Conservation (phyloP, 2,797 vertebrate species). For the Chrosomus eos region DNA sequence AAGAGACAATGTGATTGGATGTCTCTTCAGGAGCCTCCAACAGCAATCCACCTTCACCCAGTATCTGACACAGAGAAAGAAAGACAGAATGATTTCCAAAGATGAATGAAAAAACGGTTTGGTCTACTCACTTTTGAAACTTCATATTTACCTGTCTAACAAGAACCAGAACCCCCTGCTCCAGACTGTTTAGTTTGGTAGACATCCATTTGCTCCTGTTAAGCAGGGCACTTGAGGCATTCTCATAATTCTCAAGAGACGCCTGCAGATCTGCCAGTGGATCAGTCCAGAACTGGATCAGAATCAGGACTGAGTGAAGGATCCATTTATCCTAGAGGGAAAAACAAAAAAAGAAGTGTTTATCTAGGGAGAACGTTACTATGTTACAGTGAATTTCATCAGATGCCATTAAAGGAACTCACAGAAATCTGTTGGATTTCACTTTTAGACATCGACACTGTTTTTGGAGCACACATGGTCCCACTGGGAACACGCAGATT, state of each 20-base stretch:
- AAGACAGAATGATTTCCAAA: not conserved
- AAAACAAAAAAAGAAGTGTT: not conserved
- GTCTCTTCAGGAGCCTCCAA: slow-evolving; percentile 34
- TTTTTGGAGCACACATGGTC: slow-evolving; percentile 52
- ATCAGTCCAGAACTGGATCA: slow-evolving; percentile 63
- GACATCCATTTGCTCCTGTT: slow-evolving; percentile 62
- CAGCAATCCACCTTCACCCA: slow-evolving; percentile 44
- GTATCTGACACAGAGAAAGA: slow-evolving; percentile 48
- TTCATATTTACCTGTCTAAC: slow-evolving; percentile 54
- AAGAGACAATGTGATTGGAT: not conserved
- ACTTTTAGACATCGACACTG: slow-evolving; percentile 54
- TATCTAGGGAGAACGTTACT: not conserved
- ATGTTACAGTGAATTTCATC: slow-evolving; percentile 9
- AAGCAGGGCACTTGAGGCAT: slow-evolving; percentile 53
- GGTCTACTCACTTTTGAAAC: not conserved
- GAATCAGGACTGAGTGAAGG: slow-evolving; percentile 58
- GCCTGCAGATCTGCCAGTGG: slow-evolving; percentile 57
- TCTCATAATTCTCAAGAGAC: slow-evolving; percentile 60
- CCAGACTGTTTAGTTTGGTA: slow-evolving; percentile 59
- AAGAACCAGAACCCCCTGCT: slow-evolving; percentile 61
- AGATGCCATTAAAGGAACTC: slow-evolving; percentile 34
- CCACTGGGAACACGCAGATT: slow-evolving; percentile 39
- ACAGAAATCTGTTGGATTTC: slow-evolving; percentile 63
- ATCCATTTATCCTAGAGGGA: slow-evolving; percentile 64
- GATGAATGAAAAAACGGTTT: not conserved